Base-by-base conservation (phyloP, 2,113 vertebrate species). In the Aspiorhynchus laticeps region DNA sequence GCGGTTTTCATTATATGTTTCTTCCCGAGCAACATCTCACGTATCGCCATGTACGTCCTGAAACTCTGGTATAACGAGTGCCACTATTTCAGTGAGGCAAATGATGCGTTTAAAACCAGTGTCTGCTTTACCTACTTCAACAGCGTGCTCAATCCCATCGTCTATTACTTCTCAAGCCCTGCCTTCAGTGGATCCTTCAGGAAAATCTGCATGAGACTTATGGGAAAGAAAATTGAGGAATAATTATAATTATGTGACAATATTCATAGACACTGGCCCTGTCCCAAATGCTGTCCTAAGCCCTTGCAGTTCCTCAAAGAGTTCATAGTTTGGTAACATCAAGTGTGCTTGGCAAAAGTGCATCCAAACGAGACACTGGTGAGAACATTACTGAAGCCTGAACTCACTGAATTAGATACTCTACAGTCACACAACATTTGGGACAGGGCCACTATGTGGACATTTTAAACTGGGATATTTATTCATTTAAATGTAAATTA, bases 121-220 rank as follows among this genome's bases (percentile, higher is more conserved):
- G 92, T 96, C 51, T 95, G 94, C 79, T 92, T 96, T 80, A 96
- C 95, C 6, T 96, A 96, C 88, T 95, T 96, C 89, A 95, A 96
- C 90, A 96, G 95, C 1, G 94, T 95, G 46, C 93, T 96, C 26
- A 95, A 96, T 89, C 95, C 95, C 0, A 24, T 95, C 1, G 92
- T 96, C 5, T 96, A 95, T 86, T 95, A 95, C 51, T 96, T 96
- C 86, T 95, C 95, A 9, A 95, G 92, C 74, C 94, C 95, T 0
- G 89, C 91, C 17, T 95, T 95, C 84, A 94, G 91, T 24, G 93
- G 91, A 9, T 28, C 86, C 53, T 92, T 96, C 85, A 69, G 88
- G 2, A 95, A 90, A 53, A 7, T 94, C 9, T 15, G 92, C 28
- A 80, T 89, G 56, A 94, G 91, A 69, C 80, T 95, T 73, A 48